Evolutionary conservation across 2,888 invertebrate species (phyloP).

Genomic region (Synanthedon tipuliformis): DNA sequence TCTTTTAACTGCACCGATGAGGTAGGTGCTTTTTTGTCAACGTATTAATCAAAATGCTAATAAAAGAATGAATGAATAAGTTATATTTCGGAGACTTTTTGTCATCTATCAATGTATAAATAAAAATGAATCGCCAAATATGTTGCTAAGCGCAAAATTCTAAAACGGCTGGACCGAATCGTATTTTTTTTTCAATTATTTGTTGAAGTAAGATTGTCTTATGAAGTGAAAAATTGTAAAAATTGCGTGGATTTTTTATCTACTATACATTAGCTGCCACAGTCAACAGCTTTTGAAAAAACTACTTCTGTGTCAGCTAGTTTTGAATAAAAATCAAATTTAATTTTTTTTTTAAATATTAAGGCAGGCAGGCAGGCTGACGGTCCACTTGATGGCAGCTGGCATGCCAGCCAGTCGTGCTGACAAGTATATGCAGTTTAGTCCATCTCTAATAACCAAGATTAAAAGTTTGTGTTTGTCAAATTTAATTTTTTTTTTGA

Average conservation of each 20-base stretch:
- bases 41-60: conserved; percentile 51
- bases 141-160: neutral
- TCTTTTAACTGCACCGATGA: conserved; percentile 55
- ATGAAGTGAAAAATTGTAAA: too few relatives aligned
- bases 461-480: too few relatives aligned
- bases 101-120: neutral
- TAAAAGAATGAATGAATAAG: conserved; percentile 16
- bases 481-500: too few relatives aligned
- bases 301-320: too few relatives aligned
- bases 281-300: neutral
- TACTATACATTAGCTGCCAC: neutral
- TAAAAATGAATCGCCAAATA: neutral
- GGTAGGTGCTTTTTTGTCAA: conserved; percentile 28
- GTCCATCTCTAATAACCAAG: neutral
- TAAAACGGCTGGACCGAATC: too few relatives aligned
- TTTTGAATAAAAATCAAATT: too few relatives aligned
- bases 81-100: neutral
- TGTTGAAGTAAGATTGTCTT: too few relatives aligned
- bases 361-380: too few relatives aligned
- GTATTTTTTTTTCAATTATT: neutral
- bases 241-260: too few relatives aligned
- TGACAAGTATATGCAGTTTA: neutral
- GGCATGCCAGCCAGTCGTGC: too few relatives aligned
- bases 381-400: too few relatives aligned
- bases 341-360: too few relatives aligned